Evolutionary conservation across 2,888 invertebrate genomes (phyloP), one percentile per base, ranked within the genome.

Genomic region (Mycalesis mineus): DNA sequence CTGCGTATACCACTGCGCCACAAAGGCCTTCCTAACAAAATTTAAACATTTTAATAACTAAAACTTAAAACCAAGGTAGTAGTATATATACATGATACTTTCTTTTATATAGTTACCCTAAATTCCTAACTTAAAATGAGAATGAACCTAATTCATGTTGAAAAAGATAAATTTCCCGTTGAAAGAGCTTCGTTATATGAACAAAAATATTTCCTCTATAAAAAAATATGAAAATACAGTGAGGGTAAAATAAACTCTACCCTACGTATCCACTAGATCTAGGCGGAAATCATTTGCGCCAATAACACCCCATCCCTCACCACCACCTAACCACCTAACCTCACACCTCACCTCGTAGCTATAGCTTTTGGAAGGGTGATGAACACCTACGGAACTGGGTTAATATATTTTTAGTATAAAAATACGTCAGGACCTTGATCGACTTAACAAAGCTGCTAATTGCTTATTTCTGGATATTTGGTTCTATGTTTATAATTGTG

Each of bases 211-310:
- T 28, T 53, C 28, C 41, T 47, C 42, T 49, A 42, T 55, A 50
- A 52, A 41, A 37, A 55, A 52, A 14, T 29, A 57, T 51, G 42
- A 51, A 56, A 48, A 56, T 55, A 55, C 15, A 55, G 50, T 56
- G 53, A 57, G 61, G 60, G 66, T 70, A 66, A 70, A 69, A 76
- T 73, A 74, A 75, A 71, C 71, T 70, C 65, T 65, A 70, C 62
- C 65, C 66, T 68, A 69, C 72, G 73, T 36, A 36, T 68, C 68
- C 64, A 66, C 73, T 69, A 71, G 69, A 75, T 72, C 70, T 71
- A 75, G 72, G 68, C 71, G 78, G 78, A 82, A 82, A 83, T 82
- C 80, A 82, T 82, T 83, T 82, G 79, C 80, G 78, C 80, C 82
- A 78, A 80, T 80, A 82, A 72, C 70, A 65, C 71, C 73, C 70